Percentiles rank a stretch among this genome's conserved stretches.
Conservation (phyloP, 2,797 vertebrate species). For the Esox masquinongy region DNA sequence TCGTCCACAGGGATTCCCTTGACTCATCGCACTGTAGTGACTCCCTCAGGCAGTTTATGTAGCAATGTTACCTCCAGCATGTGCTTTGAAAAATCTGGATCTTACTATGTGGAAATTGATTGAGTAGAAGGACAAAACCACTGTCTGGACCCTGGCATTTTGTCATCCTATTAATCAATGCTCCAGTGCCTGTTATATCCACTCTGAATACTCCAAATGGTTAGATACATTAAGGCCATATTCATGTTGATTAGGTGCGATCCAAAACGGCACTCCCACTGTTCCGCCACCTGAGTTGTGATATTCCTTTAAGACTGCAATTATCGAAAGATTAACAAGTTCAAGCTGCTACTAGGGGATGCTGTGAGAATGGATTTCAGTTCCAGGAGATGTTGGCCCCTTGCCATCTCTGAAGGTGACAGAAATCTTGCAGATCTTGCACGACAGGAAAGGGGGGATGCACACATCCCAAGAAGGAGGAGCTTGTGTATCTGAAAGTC, state of each 20-base stretch:
- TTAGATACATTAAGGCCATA: slow-evolving; percentile 18
- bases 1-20: no score
- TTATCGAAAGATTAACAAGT: slow-evolving; percentile 77
- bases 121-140: neutral
- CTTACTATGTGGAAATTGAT: neutral
- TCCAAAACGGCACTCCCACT: slow-evolving; percentile 21
- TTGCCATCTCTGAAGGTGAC: slow-evolving; percentile 83
- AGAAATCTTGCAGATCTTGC: slow-evolving; percentile 85
- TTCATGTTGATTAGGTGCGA: slow-evolving; percentile 28
- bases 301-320: slow-evolving; percentile 71
- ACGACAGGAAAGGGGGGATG: slow-evolving; percentile 73
- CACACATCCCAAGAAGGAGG: slow-evolving; percentile 64
- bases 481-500: slow-evolving; percentile 75
- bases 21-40: no score
- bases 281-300: slow-evolving; percentile 51
- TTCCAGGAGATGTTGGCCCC: slow-evolving; percentile 75
- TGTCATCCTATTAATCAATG: neutral
- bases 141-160: neutral
- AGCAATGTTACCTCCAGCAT: neutral
- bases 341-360: slow-evolving; percentile 69
- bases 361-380: slow-evolving; percentile 76
- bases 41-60: no score
- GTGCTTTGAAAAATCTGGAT: slow-evolving; percentile 21
- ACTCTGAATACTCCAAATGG: neutral
- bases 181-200: neutral